Evolutionary conservation across 2,888 invertebrate genomes (phyloP).

Genomic region (Dendrolimus houi): DNA sequence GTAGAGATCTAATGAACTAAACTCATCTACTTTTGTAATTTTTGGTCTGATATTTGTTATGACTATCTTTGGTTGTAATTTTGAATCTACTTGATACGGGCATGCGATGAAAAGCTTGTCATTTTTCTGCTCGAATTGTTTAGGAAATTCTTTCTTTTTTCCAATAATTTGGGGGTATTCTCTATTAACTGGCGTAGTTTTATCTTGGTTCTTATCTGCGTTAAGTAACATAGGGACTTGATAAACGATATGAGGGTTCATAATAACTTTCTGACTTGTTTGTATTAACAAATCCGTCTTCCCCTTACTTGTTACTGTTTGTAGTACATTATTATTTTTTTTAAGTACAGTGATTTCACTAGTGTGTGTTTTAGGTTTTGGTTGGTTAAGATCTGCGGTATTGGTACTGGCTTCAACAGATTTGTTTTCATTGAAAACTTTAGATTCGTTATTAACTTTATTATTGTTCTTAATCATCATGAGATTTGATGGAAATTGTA

Average conservation of each 20-base stretch:
- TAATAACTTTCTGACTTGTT: constrained; percentile 48
- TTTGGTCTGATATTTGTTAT: constrained; percentile 52
- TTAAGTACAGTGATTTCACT: constrained; percentile 52
- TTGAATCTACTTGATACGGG: constrained; percentile 57
- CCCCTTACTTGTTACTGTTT: constrained; percentile 39
- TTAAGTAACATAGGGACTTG: constrained; percentile 59
- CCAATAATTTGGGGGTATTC: constrained; percentile 34
- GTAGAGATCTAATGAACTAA: constrained; percentile 70
- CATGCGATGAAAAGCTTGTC: constrained; percentile 57
- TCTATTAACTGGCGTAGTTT: constrained; percentile 27
- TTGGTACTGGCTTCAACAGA: constrained; percentile 5
- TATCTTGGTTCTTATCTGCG: constrained; percentile 38
- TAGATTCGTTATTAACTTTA: constrained; percentile 47
- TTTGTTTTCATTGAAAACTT: constrained; percentile 24
- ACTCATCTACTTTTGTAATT: constrained; percentile 40
- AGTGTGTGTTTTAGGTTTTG: constrained; percentile 12
- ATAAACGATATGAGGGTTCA: constrained; percentile 59
- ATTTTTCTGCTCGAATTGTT: constrained; percentile 39
- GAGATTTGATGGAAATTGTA: constrained; percentile 61
- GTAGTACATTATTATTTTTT: constrained; percentile 44
- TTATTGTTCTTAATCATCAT: constrained; percentile 63
- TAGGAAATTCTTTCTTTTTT: constrained; percentile 37
- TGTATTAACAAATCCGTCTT: constrained; percentile 43
- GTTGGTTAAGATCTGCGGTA: constrained; percentile 1
- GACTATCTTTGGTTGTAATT: constrained; percentile 53